Evolutionary conservation across 1,140 invertebrate genomes (phyloP), one percentile per base, ranked within the genome.

Genomic region (Drosophila mauritiana): DNA sequence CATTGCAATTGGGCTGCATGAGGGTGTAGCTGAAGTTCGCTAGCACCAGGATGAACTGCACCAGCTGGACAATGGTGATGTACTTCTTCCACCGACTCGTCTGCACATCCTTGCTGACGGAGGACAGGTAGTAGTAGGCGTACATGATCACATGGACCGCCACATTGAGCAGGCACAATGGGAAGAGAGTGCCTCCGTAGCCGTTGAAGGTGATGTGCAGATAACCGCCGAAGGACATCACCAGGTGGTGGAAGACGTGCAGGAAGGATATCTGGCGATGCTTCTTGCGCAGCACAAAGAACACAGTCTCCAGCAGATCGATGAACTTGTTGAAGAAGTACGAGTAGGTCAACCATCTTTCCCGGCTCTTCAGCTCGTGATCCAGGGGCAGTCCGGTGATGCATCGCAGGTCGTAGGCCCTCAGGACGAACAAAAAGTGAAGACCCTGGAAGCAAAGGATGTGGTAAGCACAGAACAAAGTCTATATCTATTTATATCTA

Each of bases 151-250:
- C 15, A 3, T 76, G 73, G 8, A 76, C 62, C 0, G 17, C n/a
- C 31, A 64, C 42, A 6, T 76, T 76, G 0, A 76, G 2, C 20
- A 67, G 37, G 27, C 61, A 75, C 1, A 39, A 13, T 0, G 49
- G 61, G 2, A 46, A 65, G 0, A 93, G 92, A 68, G 96, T 95
- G 0, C 96, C 96, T 51, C 96, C 96, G 10, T 54, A 65, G 12
- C 78, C 72, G 43, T 27, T 42, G 7, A 67, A 59, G 0, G 49
- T 49, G 4, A 63, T 13, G 8, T 56, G n/a, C 0, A 58, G 0
- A 15, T 73, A 88, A 0, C 39, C 27, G 5, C n/a, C 15, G 0
- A 39, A 1, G 10, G 61, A 40, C 73, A 91, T 79, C 0, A 94
- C 94, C 4, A 94, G 93, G 82, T 98, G 97, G n/a, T 84, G 80